A percentile compares a stretch with the other conserved stretches of the same genome.
Conservation (phyloP, 1,140 invertebrate genomes). For the Streblospio benedicti region DNA sequence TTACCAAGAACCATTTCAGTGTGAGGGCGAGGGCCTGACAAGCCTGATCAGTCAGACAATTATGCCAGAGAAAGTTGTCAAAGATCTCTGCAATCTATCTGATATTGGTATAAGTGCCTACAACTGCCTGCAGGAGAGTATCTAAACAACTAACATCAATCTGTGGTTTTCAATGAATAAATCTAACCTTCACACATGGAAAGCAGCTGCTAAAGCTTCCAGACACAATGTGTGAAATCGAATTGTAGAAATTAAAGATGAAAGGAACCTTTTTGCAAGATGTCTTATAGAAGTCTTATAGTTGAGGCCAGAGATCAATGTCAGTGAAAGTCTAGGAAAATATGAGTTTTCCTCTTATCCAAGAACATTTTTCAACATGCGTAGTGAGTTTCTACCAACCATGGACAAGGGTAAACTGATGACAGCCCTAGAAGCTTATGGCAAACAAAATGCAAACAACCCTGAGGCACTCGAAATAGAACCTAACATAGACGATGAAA, state of each 20-base stretch:
- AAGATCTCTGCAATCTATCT: not conserved
- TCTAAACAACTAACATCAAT: not conserved
- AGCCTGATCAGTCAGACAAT: not conserved
- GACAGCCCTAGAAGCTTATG: no score
- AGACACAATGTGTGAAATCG: not conserved
- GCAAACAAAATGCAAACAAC: no score
- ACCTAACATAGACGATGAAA: not conserved
- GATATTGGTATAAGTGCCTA: not conserved
- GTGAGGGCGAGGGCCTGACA: not conserved
- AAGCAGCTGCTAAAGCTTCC: not conserved
- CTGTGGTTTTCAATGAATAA: conserved; percentile 12
- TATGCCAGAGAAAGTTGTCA: not conserved
- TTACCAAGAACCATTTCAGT: not conserved
- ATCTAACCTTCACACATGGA: conserved; percentile 9
- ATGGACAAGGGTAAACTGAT: no score
- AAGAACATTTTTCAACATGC: not conserved
- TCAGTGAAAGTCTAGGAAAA: not conserved
- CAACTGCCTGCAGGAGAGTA: not conserved
- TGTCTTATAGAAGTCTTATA: conserved; percentile 3
- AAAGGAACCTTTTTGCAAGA: conserved; percentile 10
- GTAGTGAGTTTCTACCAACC: not conserved
- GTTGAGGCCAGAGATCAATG: conserved; percentile 10
- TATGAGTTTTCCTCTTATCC: conserved; percentile 12
- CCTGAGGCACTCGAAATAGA: no score
- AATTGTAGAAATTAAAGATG: conserved; percentile 10